A percentile compares a stretch with the other conserved stretches of the same genome.
Evolutionary conservation across 2,113 vertebrate species (phyloP).

Genomic region (western clawed frog (Xenopus tropicalis)): UCB_Xtro_10.0 CM004444.2:142221001-142221500

Average conservation of each 20-base stretch:
- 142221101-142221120: neutral
- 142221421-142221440: neutral
- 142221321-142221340: slow-evolving; percentile 7
- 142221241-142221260: neutral
- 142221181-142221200: neutral
- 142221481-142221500: neutral
- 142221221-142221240: neutral
- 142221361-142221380: neutral
- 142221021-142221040: slow-evolving; percentile 89
- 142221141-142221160: neutral
- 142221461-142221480: neutral
- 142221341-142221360: slow-evolving; percentile 8
- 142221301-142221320: neutral
- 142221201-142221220: neutral
- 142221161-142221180: neutral
- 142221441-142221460: neutral
- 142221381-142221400: neutral
- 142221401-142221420: too few species aligned
- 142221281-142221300: neutral
- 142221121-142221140: neutral
- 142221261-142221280: neutral
- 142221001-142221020: slow-evolving; percentile 95
- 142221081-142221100: neutral
- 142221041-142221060: slow-evolving; percentile 85
- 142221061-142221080: neutral